Evolutionary conservation across 2,797 vertebrate species (phyloP).

Genomic region (Emys orbicularis): DNA sequence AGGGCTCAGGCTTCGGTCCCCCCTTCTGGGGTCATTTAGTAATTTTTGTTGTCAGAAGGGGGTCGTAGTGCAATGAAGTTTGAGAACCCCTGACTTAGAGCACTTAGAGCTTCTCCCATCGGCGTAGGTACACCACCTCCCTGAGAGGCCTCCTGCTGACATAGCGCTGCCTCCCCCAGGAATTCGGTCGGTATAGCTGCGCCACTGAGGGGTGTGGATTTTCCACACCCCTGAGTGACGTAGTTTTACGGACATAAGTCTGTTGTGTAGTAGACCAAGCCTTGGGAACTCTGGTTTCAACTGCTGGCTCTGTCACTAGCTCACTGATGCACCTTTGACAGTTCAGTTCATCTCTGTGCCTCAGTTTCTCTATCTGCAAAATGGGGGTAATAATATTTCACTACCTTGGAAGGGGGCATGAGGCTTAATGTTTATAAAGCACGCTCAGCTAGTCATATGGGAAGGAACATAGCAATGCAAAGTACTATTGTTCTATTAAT

Average conservation of each 20-base stretch:
- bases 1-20: too few species aligned
- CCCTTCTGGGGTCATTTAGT: too few species aligned
- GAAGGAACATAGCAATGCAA: neutral
- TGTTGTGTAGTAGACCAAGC: neutral
- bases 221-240: neutral
- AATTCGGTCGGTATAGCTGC: neutral
- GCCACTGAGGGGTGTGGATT: neutral
- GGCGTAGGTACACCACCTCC: neutral
- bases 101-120: neutral
- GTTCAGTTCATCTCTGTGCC: neutral
- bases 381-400: neutral
- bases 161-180: neutral
- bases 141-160: neutral
- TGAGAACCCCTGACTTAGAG: too few species aligned
- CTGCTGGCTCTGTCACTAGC: too few species aligned
- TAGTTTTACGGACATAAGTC: neutral
- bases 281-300: neutral
- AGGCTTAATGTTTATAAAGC: neutral
- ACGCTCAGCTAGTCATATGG: neutral
- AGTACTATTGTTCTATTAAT: neutral
- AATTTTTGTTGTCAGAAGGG: too few species aligned
- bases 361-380: neutral
- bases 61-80: too few species aligned
- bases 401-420: too few species aligned
- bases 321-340: neutral